phyloP scores from a whole-genome alignment of 2,797 vertebrate species.

The Pipistrellus kuhlii region DNA sequence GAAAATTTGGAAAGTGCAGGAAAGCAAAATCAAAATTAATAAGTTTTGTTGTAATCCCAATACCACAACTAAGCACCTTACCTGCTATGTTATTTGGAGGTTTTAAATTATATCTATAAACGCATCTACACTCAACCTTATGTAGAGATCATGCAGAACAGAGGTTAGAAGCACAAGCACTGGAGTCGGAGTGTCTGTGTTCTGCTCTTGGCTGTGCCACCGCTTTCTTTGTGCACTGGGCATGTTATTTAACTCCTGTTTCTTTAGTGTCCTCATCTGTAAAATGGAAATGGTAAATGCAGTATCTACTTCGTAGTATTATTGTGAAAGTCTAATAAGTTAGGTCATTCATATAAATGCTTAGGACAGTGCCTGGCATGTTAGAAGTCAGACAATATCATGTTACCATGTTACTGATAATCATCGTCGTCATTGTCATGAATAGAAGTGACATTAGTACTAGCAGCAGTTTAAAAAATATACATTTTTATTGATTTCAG shows the following conservation, averaged over 20 bases:
- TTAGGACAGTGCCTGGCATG: not conserved
- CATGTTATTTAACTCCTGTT: not conserved
- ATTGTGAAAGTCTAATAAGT: not conserved
- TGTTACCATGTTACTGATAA: not conserved
- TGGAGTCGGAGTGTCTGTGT: not conserved
- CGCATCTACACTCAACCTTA: not conserved
- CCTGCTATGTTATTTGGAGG: not conserved
- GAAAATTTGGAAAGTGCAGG: conserved; percentile 19
- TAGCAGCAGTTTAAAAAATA: not conserved
- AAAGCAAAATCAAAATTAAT: not conserved
- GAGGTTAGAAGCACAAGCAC: not conserved
- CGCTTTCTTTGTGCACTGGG: not conserved
- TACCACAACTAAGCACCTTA: conserved; percentile 40
- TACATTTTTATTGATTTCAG: too few species aligned
- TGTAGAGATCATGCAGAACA: not conserved
- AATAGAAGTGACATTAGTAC: too few species aligned
- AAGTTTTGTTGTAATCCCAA: not conserved
- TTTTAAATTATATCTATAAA: not conserved
- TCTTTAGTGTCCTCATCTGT: conserved; percentile 9
- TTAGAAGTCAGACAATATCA: not conserved
- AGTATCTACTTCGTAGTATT: not conserved
- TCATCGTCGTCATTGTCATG: not conserved
- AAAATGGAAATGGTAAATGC: not conserved
- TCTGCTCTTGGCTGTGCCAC: not conserved
- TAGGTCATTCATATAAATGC: not conserved